Percentiles rank a stretch among this genome's conserved stretches.
These are phyloP conservation scores for Melopsittacus undulatus DNA, from an alignment of 2,797 vertebrate genomes.

Conservation along the genomic window DNA sequence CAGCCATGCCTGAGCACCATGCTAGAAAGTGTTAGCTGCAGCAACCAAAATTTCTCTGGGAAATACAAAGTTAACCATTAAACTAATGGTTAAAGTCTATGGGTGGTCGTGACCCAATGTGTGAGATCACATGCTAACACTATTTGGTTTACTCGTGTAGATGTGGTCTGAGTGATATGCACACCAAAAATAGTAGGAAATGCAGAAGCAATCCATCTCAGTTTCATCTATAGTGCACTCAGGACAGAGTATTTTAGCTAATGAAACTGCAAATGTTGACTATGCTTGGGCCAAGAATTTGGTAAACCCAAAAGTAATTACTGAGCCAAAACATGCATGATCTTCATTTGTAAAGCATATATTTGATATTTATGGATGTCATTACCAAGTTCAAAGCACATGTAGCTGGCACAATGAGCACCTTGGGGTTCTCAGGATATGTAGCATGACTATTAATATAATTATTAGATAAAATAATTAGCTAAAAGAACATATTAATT, in stretches of 20 bases:
- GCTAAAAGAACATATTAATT: neutral
- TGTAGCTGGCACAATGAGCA: neutral
- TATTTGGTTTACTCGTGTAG: neutral
- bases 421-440: neutral
- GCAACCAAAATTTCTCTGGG: neutral
- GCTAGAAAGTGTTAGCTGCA: neutral
- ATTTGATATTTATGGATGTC: neutral
- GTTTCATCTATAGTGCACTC: neutral
- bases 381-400: neutral
- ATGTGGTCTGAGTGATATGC: neutral
- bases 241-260: neutral
- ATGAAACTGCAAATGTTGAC: neutral
- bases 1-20: neutral
- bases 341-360: neutral
- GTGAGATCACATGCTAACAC: accelerated
- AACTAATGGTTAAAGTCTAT: neutral
- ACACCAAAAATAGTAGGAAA: neutral
- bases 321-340: neutral
- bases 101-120: neutral
- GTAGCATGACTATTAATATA: neutral
- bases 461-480: neutral
- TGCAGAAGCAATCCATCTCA: neutral
- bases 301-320: neutral
- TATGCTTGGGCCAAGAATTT: neutral
- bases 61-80: neutral